A percentile compares a stretch with the other conserved stretches of the same genome.
Evolutionary conservation across 2,888 invertebrate genomes (phyloP).

Genomic region (Hoplodrina ambigua): DNA sequence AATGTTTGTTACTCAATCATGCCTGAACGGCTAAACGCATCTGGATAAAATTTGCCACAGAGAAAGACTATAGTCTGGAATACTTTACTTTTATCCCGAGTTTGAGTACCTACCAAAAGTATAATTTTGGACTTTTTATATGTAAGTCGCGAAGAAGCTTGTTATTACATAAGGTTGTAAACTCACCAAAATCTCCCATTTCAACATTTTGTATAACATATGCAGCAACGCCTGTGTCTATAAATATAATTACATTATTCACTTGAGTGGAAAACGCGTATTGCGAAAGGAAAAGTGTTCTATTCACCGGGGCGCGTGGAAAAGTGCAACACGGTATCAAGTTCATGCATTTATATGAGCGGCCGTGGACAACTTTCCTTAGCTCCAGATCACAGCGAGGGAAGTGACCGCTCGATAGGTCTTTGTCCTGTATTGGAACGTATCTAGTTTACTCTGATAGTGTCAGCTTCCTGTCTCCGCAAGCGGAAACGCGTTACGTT

Average conservation of each 20-base stretch:
- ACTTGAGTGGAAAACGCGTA: conserved; percentile 68
- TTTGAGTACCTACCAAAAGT: too few species aligned
- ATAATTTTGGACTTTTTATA: too few species aligned
- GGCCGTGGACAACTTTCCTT: conserved; percentile 84
- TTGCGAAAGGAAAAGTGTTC: conserved; percentile 85
- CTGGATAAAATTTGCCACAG: too few species aligned
- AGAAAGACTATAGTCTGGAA: too few species aligned
- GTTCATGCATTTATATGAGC: conserved; percentile 88
- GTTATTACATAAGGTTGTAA: conserved; percentile 36
- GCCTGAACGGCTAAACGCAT: too few species aligned
- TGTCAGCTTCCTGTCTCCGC: conserved; percentile 69
- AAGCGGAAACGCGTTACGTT: conserved; percentile 71
- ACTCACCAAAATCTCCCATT: conserved; percentile 84
- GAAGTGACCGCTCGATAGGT: conserved; percentile 86
- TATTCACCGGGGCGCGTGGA: conserved; percentile 76
- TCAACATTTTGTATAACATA: conserved; percentile 74
- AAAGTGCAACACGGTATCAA: conserved; percentile 86
- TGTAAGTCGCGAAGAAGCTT: too few species aligned
- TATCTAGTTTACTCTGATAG: conserved; percentile 80
- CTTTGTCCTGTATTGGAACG: conserved; percentile 87
- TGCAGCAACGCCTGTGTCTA: conserved; percentile 37
- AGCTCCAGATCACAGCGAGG: conserved; percentile 82
- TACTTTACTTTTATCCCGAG: too few species aligned
- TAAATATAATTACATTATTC: conserved; percentile 79
- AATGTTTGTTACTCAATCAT: too few species aligned